Conservation (phyloP, 2,113 vertebrate species). For the Alosa alosa region DNA sequence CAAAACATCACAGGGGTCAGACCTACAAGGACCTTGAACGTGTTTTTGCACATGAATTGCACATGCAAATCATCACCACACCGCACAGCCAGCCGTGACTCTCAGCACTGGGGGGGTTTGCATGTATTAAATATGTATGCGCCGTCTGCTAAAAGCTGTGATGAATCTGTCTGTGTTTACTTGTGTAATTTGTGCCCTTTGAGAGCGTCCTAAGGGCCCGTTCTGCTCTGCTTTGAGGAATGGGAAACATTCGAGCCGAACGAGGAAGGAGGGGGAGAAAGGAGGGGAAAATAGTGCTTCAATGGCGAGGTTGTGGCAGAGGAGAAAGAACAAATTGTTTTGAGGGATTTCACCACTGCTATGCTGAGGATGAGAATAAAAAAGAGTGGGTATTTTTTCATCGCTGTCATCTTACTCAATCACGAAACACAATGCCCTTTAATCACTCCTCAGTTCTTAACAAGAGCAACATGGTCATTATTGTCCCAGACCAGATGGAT, state of each 20-base stretch:
- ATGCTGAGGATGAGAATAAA: slow-evolving; percentile 30
- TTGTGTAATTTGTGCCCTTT: slow-evolving; percentile 18
- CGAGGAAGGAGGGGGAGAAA: neutral
- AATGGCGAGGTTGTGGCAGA: slow-evolving; percentile 33
- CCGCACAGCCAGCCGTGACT: neutral
- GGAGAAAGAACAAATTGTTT: slow-evolving; percentile 47
- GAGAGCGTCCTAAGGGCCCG: neutral
- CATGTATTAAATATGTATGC: slow-evolving; percentile 4
- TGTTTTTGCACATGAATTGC: neutral
- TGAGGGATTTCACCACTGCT: slow-evolving; percentile 39
- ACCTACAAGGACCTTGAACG: neutral
- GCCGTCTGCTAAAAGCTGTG: neutral
- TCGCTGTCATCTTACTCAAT: slow-evolving; percentile 55
- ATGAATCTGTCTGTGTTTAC: slow-evolving; percentile 14
- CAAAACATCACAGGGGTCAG: neutral
- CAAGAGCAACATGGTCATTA: slow-evolving; percentile 70
- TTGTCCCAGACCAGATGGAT: slow-evolving; percentile 47
- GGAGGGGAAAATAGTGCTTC: slow-evolving; percentile 14
- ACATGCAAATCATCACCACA: neutral
- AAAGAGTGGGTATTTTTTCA: slow-evolving; percentile 52
- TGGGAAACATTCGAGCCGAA: slow-evolving; percentile 2
- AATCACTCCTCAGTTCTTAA: slow-evolving; percentile 55
- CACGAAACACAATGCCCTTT: slow-evolving; percentile 49
- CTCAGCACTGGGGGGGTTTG: neutral
- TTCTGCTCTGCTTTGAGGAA: slow-evolving; percentile 3